phyloP scores from a whole-genome alignment of 2,797 vertebrate species.

The Silurus lanzhouensis region DNA sequence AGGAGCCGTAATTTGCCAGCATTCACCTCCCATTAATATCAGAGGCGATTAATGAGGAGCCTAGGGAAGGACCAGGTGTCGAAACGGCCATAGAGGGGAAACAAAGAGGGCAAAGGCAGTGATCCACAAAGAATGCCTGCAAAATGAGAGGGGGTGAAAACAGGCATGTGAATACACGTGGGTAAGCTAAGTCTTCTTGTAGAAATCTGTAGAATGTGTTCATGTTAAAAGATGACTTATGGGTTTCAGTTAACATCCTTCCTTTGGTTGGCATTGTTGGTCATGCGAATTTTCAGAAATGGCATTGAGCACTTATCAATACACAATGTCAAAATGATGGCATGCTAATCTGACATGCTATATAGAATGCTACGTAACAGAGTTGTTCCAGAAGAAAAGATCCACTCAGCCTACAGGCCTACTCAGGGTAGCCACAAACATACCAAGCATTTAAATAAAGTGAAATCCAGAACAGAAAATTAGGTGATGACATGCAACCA shows the following conservation, averaged over 20 bases:
- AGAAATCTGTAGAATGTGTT: slow-evolving; percentile 15
- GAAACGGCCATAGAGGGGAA: slow-evolving; percentile 73
- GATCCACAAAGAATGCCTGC: slow-evolving; percentile 77
- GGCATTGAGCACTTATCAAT: not conserved
- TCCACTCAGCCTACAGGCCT: not conserved
- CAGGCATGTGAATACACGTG: slow-evolving; percentile 14
- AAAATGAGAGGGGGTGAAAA: slow-evolving; percentile 44
- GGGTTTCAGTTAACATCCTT: not conserved
- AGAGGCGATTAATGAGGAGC: slow-evolving; percentile 78
- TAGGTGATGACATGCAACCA: slow-evolving; percentile 31
- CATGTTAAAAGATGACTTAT: slow-evolving; percentile 16
- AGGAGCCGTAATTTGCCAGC: slow-evolving; percentile 74
- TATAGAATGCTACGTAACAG: not conserved
- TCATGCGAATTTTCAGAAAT: slow-evolving; percentile 21
- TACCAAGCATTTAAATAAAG: not conserved
- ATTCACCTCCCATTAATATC: slow-evolving; percentile 84
- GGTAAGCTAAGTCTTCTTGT: not conserved
- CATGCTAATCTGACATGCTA: not conserved
- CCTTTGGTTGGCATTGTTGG: not conserved
- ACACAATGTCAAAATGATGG: not conserved
- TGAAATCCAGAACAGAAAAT: slow-evolving; percentile 34
- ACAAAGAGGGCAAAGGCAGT: slow-evolving; percentile 78
- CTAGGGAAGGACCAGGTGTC: slow-evolving; percentile 73
- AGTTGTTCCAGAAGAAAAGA: not conserved
- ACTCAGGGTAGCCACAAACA: not conserved